A percentile compares a stretch with the other conserved stretches of the same genome.
phyloP scores from a whole-genome alignment of 2,888 invertebrate genomes.

The Notodromas monacha region DNA sequence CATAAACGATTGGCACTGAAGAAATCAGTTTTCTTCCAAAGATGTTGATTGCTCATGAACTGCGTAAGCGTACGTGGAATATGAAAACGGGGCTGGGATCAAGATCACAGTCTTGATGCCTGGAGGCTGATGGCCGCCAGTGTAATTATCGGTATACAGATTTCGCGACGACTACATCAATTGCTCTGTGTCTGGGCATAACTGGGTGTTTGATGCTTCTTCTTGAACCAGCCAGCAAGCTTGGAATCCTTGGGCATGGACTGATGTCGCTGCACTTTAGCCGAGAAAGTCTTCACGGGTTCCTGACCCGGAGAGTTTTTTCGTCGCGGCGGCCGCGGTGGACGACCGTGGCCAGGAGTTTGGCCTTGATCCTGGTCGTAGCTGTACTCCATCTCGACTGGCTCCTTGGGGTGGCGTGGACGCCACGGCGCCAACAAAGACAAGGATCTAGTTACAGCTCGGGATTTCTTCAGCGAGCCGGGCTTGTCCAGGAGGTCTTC shows the following conservation, averaged over 20 bases:
- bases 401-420: conserved; percentile 34
- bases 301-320: background rate
- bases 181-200: no score
- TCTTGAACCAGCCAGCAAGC: conserved; percentile 10
- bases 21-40: no score
- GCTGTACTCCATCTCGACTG: conserved; percentile 22
- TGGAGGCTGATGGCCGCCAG: no score
- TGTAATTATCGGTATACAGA: no score
- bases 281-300: background rate
- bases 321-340: background rate
- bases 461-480: background rate
- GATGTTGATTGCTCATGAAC: no score
- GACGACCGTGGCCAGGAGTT: background rate
- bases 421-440: conserved; percentile 56
- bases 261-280: conserved; percentile 10
- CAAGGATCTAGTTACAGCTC: conserved; percentile 23
- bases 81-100: no score
- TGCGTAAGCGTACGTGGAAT: no score
- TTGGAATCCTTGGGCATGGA: conserved; percentile 11
- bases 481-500: conserved; percentile 1
- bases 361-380: conserved; percentile 18
- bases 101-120: no score
- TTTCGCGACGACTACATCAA: no score
- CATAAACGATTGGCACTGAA: no score
- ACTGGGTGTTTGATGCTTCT: conserved; percentile 8